These are phyloP conservation scores for Apostichopus californicus DNA, from an alignment of 35 echinoderm and acorn worm genomes.

Conservation along the genomic window DNA sequence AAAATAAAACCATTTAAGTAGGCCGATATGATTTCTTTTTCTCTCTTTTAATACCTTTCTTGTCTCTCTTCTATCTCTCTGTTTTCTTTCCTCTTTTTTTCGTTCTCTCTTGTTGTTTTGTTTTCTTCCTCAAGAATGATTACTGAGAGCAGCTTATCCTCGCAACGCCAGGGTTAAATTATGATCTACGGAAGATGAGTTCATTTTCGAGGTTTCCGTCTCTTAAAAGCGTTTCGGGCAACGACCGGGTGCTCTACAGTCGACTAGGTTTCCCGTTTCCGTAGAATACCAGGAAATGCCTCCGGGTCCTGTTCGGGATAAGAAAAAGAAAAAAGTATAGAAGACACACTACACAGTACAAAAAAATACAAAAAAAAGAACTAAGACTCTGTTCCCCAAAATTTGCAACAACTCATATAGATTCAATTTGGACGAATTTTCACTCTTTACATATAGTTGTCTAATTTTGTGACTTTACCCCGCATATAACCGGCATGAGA, in stretches of 20 bases:
- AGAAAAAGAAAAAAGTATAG: background rate
- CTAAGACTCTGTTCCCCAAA: conserved; percentile 29
- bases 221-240: conserved; percentile 53
- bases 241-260: conserved; percentile 42
- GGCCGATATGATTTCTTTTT: conserved; percentile 47
- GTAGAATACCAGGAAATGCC: conserved; percentile 38
- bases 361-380: background rate
- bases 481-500: background rate
- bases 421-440: conserved; percentile 50
- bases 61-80: background rate
- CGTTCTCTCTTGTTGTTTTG: conserved; percentile 16
- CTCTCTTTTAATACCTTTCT: background rate
- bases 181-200: conserved; percentile 39
- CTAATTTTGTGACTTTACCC: conserved; percentile 5
- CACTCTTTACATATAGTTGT: conserved; percentile 29
- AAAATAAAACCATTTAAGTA: conserved; percentile 43
- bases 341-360: background rate
- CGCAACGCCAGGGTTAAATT: conserved; percentile 47
- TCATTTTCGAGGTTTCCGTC: conserved; percentile 45
- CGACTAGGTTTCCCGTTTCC: conserved; percentile 45
- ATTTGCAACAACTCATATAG: conserved; percentile 55
- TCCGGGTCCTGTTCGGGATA: conserved; percentile 46
- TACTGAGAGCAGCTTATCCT: conserved; percentile 8
- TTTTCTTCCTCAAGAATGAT: conserved; percentile 16
- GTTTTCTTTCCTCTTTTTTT: background rate